Conservation (phyloP, 2,888 invertebrate genomes). For the Noctua comes region DNA sequence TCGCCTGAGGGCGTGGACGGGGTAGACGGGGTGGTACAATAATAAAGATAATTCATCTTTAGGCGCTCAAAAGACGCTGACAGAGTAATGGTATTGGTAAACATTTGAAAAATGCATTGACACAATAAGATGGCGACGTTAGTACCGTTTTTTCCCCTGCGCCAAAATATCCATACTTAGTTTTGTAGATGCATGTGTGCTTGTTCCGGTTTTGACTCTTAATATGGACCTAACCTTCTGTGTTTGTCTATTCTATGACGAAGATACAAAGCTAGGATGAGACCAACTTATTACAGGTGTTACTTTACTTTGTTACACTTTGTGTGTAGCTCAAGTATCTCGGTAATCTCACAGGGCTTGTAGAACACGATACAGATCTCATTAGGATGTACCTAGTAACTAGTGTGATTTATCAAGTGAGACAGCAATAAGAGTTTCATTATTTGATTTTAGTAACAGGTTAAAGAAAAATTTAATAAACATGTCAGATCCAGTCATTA, state of each 20-base stretch:
- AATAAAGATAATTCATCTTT: not conserved
- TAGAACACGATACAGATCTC: constrained; percentile 20
- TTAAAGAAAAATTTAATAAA: no score
- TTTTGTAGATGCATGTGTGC: not conserved
- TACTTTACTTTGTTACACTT: constrained; percentile 36
- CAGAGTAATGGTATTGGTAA: not conserved
- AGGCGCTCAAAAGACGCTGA: not conserved
- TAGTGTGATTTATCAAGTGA: not conserved
- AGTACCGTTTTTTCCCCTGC: not conserved
- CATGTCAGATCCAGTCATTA: no score
- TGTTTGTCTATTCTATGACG: not conserved
- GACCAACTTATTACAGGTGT: constrained; percentile 56
- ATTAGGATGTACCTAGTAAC: constrained; percentile 3
- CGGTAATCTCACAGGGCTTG: not conserved
- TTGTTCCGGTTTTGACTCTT: no score
- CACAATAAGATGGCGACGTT: not conserved
- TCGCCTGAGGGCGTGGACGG: not conserved
- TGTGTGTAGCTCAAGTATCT: constrained; percentile 31
- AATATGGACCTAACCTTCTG: not conserved
- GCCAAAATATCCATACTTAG: not conserved
- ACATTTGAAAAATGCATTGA: not conserved
- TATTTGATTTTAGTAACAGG: not conserved
- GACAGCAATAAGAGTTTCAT: not conserved
- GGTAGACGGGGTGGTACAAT: not conserved
- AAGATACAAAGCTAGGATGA: constrained; percentile 25